These are phyloP conservation scores for Digitonthophagus gazella DNA, from an alignment of 2,888 invertebrate genomes.

Conservation along the genomic window DNA sequence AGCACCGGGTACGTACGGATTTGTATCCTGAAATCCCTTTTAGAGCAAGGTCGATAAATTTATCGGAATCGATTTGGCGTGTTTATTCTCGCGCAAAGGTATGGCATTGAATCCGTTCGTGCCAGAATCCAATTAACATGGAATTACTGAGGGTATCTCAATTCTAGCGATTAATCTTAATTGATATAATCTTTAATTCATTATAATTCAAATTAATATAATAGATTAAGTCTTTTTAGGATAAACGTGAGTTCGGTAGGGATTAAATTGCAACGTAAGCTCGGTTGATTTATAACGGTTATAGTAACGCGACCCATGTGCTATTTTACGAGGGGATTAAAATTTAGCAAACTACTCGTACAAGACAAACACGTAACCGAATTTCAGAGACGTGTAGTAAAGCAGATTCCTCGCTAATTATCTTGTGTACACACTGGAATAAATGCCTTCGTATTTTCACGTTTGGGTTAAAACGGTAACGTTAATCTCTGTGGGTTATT, in stretches of 20 bases:
- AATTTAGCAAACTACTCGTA: neutral
- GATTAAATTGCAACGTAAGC: neutral
- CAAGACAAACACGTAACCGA: neutral
- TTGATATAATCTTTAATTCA: neutral
- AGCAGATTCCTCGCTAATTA: neutral
- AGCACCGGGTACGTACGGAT: too few relatives aligned
- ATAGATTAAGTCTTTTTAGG: neutral
- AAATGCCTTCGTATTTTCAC: neutral
- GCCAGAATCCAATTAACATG: neutral
- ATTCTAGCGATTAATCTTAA: neutral
- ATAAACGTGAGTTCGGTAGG: neutral
- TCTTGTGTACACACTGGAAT: neutral
- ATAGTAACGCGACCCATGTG: neutral
- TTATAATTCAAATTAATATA: neutral
- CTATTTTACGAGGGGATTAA: neutral
- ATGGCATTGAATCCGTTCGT: neutral
- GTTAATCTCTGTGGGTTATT: neutral
- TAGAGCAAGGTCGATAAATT: neutral
- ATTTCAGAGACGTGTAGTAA: neutral
- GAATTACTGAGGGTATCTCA: neutral
- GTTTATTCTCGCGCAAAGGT: neutral
- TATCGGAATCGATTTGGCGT: neutral
- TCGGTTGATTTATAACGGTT: neutral
- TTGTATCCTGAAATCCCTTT: neutral
- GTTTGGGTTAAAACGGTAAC: too few relatives aligned